A percentile compares a stretch with the other conserved stretches of the same genome.
These are phyloP conservation scores for Rhabdophis nuchalis DNA, from an alignment of 2,797 vertebrate genomes.

Conservation along the genomic window DNA sequence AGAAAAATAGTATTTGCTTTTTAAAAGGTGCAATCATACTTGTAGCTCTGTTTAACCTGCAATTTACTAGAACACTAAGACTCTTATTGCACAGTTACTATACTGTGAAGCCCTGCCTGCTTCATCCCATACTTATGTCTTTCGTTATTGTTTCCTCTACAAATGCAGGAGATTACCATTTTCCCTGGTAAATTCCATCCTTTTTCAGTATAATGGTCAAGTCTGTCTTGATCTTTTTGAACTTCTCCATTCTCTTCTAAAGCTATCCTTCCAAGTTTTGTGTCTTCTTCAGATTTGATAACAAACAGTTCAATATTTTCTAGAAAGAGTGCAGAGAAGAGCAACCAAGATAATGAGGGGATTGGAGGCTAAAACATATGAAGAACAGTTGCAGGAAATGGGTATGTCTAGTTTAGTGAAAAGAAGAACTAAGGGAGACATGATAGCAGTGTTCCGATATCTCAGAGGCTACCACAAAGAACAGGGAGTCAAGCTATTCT, in stretches of 20 bases:
- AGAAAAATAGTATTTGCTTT: background rate
- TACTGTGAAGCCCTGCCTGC: background rate
- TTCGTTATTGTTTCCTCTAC: background rate
- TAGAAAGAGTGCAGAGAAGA: no score
- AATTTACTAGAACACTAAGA: background rate
- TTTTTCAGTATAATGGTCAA: background rate
- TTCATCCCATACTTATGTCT: background rate
- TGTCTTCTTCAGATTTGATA: background rate
- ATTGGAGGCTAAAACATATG: no score
- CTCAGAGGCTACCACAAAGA: no score
- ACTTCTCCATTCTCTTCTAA: background rate
- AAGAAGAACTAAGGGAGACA: no score
- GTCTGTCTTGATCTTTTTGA: background rate
- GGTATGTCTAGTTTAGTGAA: no score
- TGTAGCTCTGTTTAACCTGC: background rate
- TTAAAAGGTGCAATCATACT: background rate
- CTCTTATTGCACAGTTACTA: background rate
- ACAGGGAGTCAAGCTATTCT: no score
- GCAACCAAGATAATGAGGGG: no score
- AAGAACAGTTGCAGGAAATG: no score
- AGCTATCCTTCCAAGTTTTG: background rate
- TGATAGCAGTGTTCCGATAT: no score
- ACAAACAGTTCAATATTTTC: background rate
- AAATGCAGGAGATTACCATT: background rate
- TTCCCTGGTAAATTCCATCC: background rate